Percentiles rank a stretch among this genome's conserved stretches.
These are phyloP conservation scores for Drosophila lacteicornis DNA, from an alignment of 1,140 invertebrate species.

Conservation along the genomic window DNA sequence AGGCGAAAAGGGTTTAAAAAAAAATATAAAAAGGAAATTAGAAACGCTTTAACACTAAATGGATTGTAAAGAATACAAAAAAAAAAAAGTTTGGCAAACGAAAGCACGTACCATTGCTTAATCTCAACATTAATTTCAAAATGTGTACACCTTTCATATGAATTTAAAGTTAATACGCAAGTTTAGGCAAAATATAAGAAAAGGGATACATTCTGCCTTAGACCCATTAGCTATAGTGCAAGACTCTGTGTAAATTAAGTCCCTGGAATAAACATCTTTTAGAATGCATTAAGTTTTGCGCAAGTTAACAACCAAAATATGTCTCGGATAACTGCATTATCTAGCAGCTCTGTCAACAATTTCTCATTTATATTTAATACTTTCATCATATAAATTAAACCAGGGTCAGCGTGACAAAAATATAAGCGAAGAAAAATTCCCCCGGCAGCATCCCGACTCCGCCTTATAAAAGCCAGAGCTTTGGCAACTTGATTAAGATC, in stretches of 20 bases:
- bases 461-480: slow-evolving; percentile 2
- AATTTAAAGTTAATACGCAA: background rate
- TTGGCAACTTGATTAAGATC: slow-evolving; percentile 57
- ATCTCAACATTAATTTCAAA: background rate
- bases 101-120: rapidly evolving
- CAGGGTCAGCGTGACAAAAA: slow-evolving; percentile 37
- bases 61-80: background rate
- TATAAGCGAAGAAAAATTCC: slow-evolving; percentile 2
- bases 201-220: background rate
- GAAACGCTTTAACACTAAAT: background rate
- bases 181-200: too few species aligned
- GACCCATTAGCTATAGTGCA: background rate
- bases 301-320: background rate
- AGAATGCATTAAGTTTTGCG: background rate
- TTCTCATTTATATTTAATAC: slow-evolving; percentile 17
- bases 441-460: background rate
- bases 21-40: background rate
- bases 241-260: background rate
- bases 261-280: background rate
- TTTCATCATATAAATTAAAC: slow-evolving; percentile 11
- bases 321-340: background rate
- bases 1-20: background rate
- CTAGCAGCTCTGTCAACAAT: background rate
- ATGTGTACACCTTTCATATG: background rate
- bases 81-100: background rate